Conservation (phyloP, 2,888 invertebrate species). For the Macaria liturata region DNA sequence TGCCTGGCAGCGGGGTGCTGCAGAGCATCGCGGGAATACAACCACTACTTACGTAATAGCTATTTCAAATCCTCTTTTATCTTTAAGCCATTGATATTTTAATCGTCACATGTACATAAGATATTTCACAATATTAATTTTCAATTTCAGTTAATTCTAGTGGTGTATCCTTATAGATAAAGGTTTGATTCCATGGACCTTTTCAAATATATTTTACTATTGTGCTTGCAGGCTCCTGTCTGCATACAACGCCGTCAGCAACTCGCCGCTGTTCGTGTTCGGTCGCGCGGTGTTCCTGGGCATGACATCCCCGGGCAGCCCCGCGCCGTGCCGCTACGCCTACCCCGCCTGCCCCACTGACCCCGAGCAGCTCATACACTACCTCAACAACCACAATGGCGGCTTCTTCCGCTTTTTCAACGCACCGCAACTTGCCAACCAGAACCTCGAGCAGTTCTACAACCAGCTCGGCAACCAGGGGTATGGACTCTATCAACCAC, state of each 20-base stretch:
- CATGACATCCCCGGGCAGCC: conserved; percentile 85
- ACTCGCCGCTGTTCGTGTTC: conserved; percentile 88
- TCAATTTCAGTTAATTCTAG: too few relatives aligned
- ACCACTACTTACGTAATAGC: conserved; percentile 84
- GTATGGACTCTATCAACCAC: conserved; percentile 30
- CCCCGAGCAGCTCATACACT: conserved; percentile 88
- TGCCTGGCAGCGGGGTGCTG: conserved; percentile 48
- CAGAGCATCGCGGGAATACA: conserved; percentile 74
- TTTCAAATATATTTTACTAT: too few relatives aligned
- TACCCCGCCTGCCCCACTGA: conserved; percentile 90
- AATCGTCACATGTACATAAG: too few relatives aligned
- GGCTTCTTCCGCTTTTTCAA: conserved; percentile 92
- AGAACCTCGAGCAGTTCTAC: conserved; percentile 67
- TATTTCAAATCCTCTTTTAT: neutral
- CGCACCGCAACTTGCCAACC: conserved; percentile 43
- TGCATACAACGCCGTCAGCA: conserved; percentile 76
- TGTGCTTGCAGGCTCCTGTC: conserved; percentile 77
- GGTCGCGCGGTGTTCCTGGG: conserved; percentile 90
- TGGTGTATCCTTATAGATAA: too few relatives aligned
- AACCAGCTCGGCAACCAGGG: conserved; percentile 48
- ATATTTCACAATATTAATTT: too few relatives aligned
- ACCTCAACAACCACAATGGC: conserved; percentile 93
- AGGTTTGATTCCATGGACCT: too few relatives aligned
- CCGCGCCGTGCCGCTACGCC: conserved; percentile 84
- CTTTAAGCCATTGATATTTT: too few relatives aligned